Evolutionary conservation across 2,888 invertebrate species (phyloP).

Genomic region (Athalia cordata): DNA sequence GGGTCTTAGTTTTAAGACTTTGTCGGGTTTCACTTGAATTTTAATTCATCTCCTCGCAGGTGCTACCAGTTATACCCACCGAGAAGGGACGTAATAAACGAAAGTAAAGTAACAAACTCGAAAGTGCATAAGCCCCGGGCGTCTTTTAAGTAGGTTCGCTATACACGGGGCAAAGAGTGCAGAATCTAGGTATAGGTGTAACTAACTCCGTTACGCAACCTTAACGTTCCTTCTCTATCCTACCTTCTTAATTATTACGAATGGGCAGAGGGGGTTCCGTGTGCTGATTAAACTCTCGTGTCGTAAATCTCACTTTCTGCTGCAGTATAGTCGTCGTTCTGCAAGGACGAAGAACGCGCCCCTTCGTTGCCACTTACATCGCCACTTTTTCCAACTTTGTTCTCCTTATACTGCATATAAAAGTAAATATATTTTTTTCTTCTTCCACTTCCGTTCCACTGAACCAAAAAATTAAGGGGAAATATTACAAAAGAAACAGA

Average conservation of each 20-base stretch:
- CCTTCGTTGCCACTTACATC: conserved; percentile 28
- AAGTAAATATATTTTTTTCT: neutral
- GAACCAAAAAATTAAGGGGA: neutral
- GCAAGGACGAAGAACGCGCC: neutral
- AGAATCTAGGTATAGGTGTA: conserved; percentile 3
- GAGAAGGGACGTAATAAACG: conserved; percentile 26
- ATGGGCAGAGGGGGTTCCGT: conserved; percentile 53
- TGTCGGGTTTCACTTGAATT: conserved; percentile 7
- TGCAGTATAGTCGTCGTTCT: neutral
- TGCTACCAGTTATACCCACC: neutral
- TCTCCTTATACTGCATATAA: neutral
- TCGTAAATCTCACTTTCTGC: conserved; percentile 53
- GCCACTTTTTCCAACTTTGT: conserved; percentile 9
- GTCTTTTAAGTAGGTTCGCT: conserved; percentile 13
- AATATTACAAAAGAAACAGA: too few species aligned
- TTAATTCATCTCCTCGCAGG: conserved; percentile 28
- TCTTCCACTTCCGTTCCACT: neutral
- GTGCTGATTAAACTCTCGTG: conserved; percentile 58
- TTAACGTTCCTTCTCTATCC: conserved; percentile 16
- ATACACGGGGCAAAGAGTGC: neutral
- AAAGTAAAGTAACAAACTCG: conserved; percentile 35
- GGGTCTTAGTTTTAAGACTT: conserved; percentile 3
- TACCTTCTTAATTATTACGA: conserved; percentile 56
- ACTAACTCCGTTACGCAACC: conserved; percentile 28
- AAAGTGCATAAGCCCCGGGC: conserved; percentile 40